A percentile compares a stretch with the other conserved stretches of the same genome.
These are phyloP conservation scores for Acholoe squamosa DNA, from an alignment of 2,888 invertebrate genomes.

Conservation along the genomic window DNA sequence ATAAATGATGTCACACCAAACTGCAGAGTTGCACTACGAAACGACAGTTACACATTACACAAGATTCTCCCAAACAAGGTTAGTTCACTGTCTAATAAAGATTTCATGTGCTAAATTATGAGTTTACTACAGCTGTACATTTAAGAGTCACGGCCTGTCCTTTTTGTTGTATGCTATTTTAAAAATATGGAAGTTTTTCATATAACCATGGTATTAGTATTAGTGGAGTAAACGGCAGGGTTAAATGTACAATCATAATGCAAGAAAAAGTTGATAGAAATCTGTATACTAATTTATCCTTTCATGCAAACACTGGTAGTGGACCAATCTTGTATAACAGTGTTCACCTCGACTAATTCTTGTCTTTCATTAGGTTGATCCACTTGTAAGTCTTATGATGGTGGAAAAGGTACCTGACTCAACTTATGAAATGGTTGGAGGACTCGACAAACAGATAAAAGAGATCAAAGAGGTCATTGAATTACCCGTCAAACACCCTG, in stretches of 20 bases:
- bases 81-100: no score
- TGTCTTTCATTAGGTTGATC: conserved; percentile 89
- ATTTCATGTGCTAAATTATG: not conserved
- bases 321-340: no score
- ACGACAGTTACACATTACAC: conserved; percentile 99
- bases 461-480: conserved; percentile 99
- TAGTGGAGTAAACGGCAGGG: no score
- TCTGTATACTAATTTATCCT: no score
- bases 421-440: conserved; percentile 99
- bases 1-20: conserved; percentile 99
- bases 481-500: conserved; percentile 99
- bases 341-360: not conserved
- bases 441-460: conserved; percentile 99
- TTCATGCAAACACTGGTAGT: no score
- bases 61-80: conserved; percentile 99
- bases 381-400: conserved; percentile 99
- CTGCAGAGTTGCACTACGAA: conserved; percentile 97
- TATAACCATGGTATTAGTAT: no score
- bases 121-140: no score
- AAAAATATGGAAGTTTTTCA: not conserved
- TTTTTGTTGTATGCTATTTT: no score
- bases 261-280: no score
- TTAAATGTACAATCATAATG: no score
- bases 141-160: no score
- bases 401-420: conserved; percentile 99